A percentile compares a stretch with the other conserved stretches of the same genome.
phyloP scores from a whole-genome alignment of 1,140 invertebrate genomes.

The Bradysia coprophila region DNA sequence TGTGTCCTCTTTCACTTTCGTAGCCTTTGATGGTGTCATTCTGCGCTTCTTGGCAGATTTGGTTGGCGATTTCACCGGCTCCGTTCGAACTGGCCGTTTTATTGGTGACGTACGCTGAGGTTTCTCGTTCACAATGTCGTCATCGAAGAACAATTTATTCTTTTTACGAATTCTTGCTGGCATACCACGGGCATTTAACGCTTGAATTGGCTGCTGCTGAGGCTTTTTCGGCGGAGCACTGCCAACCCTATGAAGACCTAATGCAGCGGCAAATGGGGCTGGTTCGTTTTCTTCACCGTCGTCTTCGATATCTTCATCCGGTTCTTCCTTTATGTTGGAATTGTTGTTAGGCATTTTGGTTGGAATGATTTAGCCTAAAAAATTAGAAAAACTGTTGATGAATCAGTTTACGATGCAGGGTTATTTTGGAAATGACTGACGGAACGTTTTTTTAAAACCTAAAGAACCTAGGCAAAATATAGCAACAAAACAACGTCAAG shows the following conservation, averaged over 20 bases:
- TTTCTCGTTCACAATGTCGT: constrained; percentile 67
- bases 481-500: too few relatives aligned
- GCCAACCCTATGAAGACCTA: constrained; percentile 60
- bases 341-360: too few relatives aligned
- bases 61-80: constrained; percentile 24
- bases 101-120: constrained; percentile 45
- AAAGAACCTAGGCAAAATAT: too few relatives aligned
- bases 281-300: constrained; percentile 41
- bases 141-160: constrained; percentile 79
- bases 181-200: constrained; percentile 69
- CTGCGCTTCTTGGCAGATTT: constrained; percentile 30
- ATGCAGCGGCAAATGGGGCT: constrained; percentile 48
- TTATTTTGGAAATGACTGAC: too few relatives aligned
- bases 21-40: constrained; percentile 16
- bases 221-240: constrained; percentile 50
- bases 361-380: too few relatives aligned
- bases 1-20: constrained; percentile 5
- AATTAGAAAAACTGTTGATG: too few relatives aligned
- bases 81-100: constrained; percentile 32
- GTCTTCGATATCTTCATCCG: neutral
- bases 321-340: neutral
- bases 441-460: too few relatives aligned
- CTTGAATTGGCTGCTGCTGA: constrained; percentile 45
- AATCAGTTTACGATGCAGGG: too few relatives aligned
- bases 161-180: constrained; percentile 78